Evolutionary conservation across 1,140 invertebrate genomes (phyloP), one percentile per base, ranked within the genome.

Genomic region (Rhizoglyphus robini): DNA sequence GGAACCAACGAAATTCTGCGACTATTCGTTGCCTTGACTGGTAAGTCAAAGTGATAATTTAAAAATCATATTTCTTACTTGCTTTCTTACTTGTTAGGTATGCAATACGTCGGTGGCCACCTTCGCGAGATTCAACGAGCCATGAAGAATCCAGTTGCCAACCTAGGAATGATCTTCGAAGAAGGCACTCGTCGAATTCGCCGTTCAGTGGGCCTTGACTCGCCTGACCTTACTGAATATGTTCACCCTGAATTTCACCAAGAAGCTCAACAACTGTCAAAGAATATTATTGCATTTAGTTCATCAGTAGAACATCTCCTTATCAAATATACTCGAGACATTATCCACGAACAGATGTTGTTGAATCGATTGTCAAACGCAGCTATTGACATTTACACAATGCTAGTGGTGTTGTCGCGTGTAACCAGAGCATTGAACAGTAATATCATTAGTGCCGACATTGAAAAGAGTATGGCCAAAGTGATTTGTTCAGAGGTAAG

Each of bases 1-100:
- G 96, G 96, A 72, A 93, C 93, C 32, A 99, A 99, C 76, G 96
- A 99, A 75, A 95, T 99, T 76, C 80, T 99, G n/a, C 79, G 95
- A 49, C 78, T 99, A 8, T 98, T 99, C 79, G 86, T 99, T n/a
- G 89, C 93, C 20, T 79, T 99, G 1, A 97, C 93, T 63, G 93
- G 90, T 48, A 41, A 41, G n/a, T n/a, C n/a, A n/a, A n/a, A n/a
- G 15, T 18, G 2, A 60, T 29, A 32, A 41, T 29, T 2, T 29
- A 3, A 18, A 60, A 60, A 60, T 60, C 15, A 13, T n/a, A 18
- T 59, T 59, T 34, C 5, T 11, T 11, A 38, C 4, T 8, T 5
- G 31, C 18, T 18, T 59, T 59, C 31, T 59, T 4, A 32, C 23
- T 59, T 59, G 5, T 11, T 4, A 32, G 51, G 51, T 8, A 61